Conservation (phyloP, 2,797 vertebrate species). For the Tenualosa thibaudeaui region DNA sequence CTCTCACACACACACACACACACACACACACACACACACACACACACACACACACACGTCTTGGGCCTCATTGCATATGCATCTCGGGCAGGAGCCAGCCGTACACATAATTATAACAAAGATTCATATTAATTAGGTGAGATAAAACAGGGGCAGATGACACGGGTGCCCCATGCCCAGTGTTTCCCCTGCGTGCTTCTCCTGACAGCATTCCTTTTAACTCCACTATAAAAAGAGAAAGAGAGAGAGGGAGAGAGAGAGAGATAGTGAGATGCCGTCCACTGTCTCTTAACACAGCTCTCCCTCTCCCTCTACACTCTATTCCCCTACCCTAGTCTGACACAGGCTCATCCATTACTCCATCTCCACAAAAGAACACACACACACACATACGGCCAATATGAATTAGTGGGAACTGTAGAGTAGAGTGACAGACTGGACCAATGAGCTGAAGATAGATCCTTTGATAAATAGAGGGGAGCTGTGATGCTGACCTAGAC, state of each 20-base stretch:
- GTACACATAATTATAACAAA: slow-evolving; percentile 80
- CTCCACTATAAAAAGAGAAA: slow-evolving; percentile 45
- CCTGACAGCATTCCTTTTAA: slow-evolving; percentile 46
- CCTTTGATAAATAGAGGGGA: slow-evolving; percentile 36
- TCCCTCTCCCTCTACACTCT: not conserved
- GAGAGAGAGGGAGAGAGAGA: not conserved
- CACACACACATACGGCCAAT: not conserved
- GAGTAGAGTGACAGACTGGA: not conserved
- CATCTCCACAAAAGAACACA: not conserved
- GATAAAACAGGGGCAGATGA: slow-evolving; percentile 77
- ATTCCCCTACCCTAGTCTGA: not conserved
- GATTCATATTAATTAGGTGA: slow-evolving; percentile 82
- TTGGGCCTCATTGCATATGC: slow-evolving; percentile 74
- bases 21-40: slow-evolving; percentile 62
- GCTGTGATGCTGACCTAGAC: not conserved
- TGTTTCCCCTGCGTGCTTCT: slow-evolving; percentile 44
- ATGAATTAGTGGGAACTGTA: not conserved
- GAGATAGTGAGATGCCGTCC: slow-evolving; percentile 42
- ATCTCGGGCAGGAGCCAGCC: slow-evolving; percentile 71
- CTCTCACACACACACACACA: slow-evolving; percentile 69
- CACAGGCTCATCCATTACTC: not conserved
- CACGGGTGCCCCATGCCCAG: slow-evolving; percentile 68
- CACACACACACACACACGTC: slow-evolving; percentile 38
- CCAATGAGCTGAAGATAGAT: slow-evolving; percentile 55
- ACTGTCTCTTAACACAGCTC: slow-evolving; percentile 43